A percentile compares a stretch with the other conserved stretches of the same genome.
Evolutionary conservation across 2,113 vertebrate species (phyloP).

Genomic region (Salminus brasiliensis): DNA sequence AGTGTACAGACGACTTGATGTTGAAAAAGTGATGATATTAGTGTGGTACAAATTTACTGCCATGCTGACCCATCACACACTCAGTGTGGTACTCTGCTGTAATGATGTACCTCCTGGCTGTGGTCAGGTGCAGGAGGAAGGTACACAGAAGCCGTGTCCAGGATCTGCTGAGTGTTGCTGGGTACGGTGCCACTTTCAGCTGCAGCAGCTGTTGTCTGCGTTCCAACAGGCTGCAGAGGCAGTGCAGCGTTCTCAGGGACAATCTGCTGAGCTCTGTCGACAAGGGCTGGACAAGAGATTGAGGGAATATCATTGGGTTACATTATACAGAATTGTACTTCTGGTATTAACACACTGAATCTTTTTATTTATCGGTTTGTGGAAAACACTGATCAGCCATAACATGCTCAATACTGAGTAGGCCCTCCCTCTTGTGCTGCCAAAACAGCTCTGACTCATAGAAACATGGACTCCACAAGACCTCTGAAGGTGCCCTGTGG

Average conservation of each 20-base stretch:
- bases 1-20: too few species aligned
- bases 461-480: too few species aligned
- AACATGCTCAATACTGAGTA: too few species aligned
- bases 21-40: too few species aligned
- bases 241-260: conserved; percentile 53
- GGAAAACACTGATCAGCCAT: too few species aligned
- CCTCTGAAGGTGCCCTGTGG: too few species aligned
- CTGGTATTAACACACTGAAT: too few species aligned
- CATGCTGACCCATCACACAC: too few species aligned
- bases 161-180: conserved; percentile 67
- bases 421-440: too few species aligned
- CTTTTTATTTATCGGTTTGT: too few species aligned
- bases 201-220: conserved; percentile 66
- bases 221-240: conserved; percentile 72
- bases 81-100: neutral
- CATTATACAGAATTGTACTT: neutral
- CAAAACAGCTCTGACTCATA: too few species aligned
- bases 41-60: too few species aligned
- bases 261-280: conserved; percentile 42
- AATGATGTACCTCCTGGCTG: conserved; percentile 64
- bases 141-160: conserved; percentile 55
- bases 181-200: conserved; percentile 66
- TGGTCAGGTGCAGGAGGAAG: conserved; percentile 61
- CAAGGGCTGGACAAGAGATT: neutral
- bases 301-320: neutral